Percentiles rank a stretch among this genome's conserved stretches.
These are phyloP conservation scores for Cygnus olor DNA, from an alignment of 2,797 vertebrate species.

Conservation along the genomic window DNA sequence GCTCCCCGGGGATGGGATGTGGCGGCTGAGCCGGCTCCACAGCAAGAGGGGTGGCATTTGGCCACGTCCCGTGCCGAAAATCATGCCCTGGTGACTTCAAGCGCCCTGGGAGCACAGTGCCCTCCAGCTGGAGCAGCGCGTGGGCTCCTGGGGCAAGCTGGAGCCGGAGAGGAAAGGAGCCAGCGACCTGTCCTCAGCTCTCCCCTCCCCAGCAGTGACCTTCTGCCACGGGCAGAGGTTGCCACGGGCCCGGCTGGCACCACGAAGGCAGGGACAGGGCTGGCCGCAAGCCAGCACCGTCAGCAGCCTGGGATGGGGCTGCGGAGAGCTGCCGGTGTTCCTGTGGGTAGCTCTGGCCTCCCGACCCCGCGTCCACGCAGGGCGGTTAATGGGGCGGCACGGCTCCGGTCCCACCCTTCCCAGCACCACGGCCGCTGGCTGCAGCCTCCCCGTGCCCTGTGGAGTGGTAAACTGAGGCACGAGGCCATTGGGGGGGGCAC, in stretches of 20 bases:
- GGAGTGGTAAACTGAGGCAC: background rate
- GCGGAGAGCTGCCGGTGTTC: background rate
- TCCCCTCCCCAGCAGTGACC: background rate
- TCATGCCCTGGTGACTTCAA: background rate
- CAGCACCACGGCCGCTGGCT: fast-evolving
- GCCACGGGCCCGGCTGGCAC: background rate
- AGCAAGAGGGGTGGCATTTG: background rate
- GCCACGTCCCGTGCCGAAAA: background rate
- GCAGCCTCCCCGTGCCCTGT: background rate
- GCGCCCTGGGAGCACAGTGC: fast-evolving
- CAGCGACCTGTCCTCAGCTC: background rate
- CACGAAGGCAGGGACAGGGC: fast-evolving
- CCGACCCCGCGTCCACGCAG: conserved; percentile 47
- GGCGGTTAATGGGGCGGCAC: conserved; percentile 58
- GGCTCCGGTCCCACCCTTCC: background rate
- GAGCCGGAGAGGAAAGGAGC: background rate
- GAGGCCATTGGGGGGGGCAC: background rate
- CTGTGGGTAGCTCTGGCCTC: conserved; percentile 28
- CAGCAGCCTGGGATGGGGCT: conserved; percentile 39
- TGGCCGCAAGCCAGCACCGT: conserved; percentile 38
- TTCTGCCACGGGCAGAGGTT: conserved; percentile 38
- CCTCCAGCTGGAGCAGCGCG: fast-evolving
- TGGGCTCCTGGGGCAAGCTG: background rate
- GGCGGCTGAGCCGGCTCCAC: background rate
- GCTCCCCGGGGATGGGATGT: background rate